Conservation (phyloP, 2,797 vertebrate genomes). For the Yasuhikotakia modesta region DNA sequence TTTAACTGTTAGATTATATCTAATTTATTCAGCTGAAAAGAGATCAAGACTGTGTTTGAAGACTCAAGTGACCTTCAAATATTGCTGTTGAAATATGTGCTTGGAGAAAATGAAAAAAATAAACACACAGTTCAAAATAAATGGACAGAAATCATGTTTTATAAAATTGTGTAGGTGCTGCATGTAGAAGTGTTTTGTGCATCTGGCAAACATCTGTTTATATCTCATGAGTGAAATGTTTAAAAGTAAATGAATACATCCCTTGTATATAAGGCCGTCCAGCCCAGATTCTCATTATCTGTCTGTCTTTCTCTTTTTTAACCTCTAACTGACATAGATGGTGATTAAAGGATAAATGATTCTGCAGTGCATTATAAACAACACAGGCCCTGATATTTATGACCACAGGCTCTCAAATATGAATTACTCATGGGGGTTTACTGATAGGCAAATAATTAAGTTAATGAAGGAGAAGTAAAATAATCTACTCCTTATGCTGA, state of each 20-base stretch:
- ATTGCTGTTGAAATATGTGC: slow-evolving; percentile 45
- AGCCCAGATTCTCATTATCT: not conserved
- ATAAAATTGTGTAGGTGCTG: not conserved
- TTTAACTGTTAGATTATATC: slow-evolving; percentile 71
- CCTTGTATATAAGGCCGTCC: slow-evolving; percentile 29
- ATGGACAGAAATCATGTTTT: not conserved
- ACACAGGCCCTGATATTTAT: slow-evolving; percentile 56
- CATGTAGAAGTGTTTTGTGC: not conserved
- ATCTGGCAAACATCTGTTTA: not conserved
- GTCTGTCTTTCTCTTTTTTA: slow-evolving; percentile 46
- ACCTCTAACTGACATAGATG: slow-evolving; percentile 57
- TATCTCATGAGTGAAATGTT: slow-evolving; percentile 11
- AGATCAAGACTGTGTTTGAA: slow-evolving; percentile 22
- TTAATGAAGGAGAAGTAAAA: slow-evolving; percentile 67
- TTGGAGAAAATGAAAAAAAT: slow-evolving; percentile 37
- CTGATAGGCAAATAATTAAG: slow-evolving; percentile 72
- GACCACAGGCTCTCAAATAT: slow-evolving; percentile 64
- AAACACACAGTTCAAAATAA: slow-evolving; percentile 45
- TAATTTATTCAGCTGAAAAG: slow-evolving; percentile 75
- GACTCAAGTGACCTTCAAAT: slow-evolving; percentile 25
- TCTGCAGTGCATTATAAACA: slow-evolving; percentile 53
- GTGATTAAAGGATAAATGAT: slow-evolving; percentile 51
- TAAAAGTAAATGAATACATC: no score
- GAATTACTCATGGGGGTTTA: slow-evolving; percentile 68
- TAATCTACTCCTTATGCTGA: slow-evolving; percentile 64